These are phyloP conservation scores for Sminthurides aquaticus DNA, from an alignment of 2,888 invertebrate genomes.

Conservation along the genomic window DNA sequence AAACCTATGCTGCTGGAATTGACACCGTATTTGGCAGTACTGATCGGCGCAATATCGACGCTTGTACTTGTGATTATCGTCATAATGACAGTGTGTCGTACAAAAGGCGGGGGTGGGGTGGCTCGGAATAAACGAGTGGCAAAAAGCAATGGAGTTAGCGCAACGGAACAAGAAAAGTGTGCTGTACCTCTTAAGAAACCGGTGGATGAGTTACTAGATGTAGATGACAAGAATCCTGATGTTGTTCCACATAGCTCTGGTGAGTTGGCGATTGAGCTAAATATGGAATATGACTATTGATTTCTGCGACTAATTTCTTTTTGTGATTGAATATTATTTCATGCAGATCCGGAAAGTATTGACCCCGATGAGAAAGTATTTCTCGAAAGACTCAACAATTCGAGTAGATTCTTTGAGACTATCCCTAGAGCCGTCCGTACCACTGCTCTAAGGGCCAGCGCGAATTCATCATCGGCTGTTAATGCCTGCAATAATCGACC, in stretches of 20 bases:
- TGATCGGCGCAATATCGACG: conserved; percentile 53
- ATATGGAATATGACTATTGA: conserved; percentile 1
- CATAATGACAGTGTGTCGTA: conserved; percentile 52
- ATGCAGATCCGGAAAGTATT: conserved; percentile 43
- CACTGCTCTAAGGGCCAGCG: conserved; percentile 35
- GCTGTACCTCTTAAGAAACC: conserved; percentile 52
- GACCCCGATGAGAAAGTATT: conserved; percentile 44
- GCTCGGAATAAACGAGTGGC: conserved; percentile 42
- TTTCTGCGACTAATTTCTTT: conserved; percentile 17
- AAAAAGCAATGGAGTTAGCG: conserved; percentile 35
- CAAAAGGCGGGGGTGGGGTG: conserved; percentile 46
- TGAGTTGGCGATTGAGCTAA: conserved; percentile 33
- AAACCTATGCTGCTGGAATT: conserved; percentile 51
- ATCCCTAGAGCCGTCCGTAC: conserved; percentile 43
- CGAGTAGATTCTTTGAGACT: conserved; percentile 42
- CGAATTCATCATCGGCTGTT: conserved; percentile 10
- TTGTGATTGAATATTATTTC: too few species aligned
- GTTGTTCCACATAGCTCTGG: conserved; percentile 55
- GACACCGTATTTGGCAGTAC: conserved; percentile 53
- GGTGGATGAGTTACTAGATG: conserved; percentile 51
- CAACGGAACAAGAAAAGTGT: conserved; percentile 45
- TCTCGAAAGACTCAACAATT: conserved; percentile 43
- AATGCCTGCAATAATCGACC: not conserved
- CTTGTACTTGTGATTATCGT: conserved; percentile 52
- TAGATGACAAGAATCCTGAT: conserved; percentile 56